These are phyloP conservation scores for Diplogasteroides magnus DNA, from an alignment of 1,140 invertebrate species.

Conservation along the genomic window DNA sequence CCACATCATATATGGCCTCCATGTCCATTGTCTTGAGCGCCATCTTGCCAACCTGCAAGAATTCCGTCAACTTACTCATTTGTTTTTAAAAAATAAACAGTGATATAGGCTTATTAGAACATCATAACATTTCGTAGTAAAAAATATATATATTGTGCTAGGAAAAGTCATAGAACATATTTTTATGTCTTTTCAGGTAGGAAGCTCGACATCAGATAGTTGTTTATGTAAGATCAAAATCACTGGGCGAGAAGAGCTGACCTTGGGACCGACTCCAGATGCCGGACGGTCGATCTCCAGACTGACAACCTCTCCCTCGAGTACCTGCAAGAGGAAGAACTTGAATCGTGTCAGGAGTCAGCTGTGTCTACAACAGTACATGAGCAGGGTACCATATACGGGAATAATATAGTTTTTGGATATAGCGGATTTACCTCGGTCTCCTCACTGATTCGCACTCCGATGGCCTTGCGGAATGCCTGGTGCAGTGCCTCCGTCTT, in stretches of 20 bases:
- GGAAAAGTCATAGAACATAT: background rate
- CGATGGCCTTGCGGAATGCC: constrained; percentile 92
- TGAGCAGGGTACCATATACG: too few species aligned
- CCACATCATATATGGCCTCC: constrained; percentile 98
- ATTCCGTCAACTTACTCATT: too few species aligned
- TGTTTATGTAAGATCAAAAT: too few species aligned
- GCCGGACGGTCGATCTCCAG: constrained; percentile 90
- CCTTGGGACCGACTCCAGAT: constrained; percentile 68
- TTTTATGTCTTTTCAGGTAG: too few species aligned
- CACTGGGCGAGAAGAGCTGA: too few species aligned
- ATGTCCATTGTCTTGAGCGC: constrained; percentile 98
- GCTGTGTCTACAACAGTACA: too few species aligned
- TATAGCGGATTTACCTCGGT: constrained; percentile 34
- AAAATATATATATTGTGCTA: background rate
- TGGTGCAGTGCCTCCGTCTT: constrained; percentile 97
- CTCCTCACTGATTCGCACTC: constrained; percentile 86
- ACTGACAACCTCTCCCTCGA: constrained; percentile 97
- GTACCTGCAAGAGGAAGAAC: constrained; percentile 76
- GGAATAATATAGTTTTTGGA: constrained; percentile 1
- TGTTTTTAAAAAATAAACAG: too few species aligned
- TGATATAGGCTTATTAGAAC: too few species aligned
- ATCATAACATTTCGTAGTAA: background rate
- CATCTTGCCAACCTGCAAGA: constrained; percentile 67
- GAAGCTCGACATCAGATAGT: too few species aligned
- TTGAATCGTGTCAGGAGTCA: too few species aligned